phyloP scores from a whole-genome alignment of 2,113 vertebrate genomes.

The Charina bottae region DNA sequence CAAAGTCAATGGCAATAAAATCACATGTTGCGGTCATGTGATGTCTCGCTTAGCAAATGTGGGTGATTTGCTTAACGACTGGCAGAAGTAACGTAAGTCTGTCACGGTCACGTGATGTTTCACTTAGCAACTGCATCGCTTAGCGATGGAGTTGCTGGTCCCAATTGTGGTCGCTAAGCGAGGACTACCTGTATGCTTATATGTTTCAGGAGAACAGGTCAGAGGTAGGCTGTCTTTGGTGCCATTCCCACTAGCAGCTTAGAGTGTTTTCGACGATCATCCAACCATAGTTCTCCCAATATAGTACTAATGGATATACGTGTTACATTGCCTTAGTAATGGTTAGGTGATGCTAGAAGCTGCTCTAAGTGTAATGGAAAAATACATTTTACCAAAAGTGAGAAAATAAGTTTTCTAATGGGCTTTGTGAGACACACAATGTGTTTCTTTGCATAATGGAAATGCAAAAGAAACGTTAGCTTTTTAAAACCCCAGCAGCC shows the following conservation, averaged over 20 bases:
- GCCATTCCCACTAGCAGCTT: neutral
- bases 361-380: neutral
- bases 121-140: neutral
- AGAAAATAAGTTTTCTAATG: neutral
- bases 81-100: neutral
- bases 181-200: neutral
- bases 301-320: neutral
- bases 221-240: neutral
- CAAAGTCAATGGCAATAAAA: neutral
- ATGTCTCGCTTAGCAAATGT: neutral
- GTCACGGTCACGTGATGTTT: neutral
- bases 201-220: neutral
- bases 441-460: no score
- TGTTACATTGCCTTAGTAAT: neutral
- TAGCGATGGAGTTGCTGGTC: neutral
- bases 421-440: neutral
- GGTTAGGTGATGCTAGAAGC: neutral
- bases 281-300: neutral
- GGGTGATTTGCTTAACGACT: neutral
- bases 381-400: neutral
- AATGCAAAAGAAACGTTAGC: neutral
- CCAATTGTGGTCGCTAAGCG: neutral
- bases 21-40: neutral
- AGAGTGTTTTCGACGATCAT: neutral
- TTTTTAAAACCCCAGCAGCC: neutral